phyloP scores from a whole-genome alignment of 2,113 vertebrate genomes.

The Eulemur rufifrons region DNA sequence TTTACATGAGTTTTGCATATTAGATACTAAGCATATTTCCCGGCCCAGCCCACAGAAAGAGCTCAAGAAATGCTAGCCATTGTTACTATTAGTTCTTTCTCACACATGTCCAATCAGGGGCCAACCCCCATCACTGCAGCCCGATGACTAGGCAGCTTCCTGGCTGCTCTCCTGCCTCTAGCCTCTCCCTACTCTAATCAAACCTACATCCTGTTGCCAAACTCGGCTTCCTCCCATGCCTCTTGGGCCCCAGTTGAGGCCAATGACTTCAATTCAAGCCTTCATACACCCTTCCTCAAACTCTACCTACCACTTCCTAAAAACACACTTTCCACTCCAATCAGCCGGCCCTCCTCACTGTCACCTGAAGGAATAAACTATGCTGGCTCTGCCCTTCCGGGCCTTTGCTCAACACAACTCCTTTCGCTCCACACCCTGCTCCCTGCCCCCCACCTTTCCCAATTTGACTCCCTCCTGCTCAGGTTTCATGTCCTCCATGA shows the following conservation, averaged over 20 bases:
- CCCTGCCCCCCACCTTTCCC: not conserved
- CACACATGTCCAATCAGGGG: not conserved
- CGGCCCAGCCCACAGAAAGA: not conserved
- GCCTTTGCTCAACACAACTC: not conserved
- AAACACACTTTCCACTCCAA: not conserved
- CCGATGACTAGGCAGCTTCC: not conserved
- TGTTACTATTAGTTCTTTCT: not conserved
- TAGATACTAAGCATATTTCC: not conserved
- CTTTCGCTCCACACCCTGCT: not conserved
- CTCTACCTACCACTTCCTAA: constrained; percentile 29
- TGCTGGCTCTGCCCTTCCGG: not conserved
- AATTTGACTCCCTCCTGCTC: not conserved
- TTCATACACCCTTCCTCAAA: not conserved
- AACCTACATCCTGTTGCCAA: constrained; percentile 42
- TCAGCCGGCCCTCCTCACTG: not conserved
- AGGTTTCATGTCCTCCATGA: not conserved
- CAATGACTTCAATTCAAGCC: not conserved
- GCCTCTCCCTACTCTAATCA: not conserved
- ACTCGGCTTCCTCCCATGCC: constrained; percentile 23
- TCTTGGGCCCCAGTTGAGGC: not conserved
- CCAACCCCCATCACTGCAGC: not conserved
- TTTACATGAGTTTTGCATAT: not conserved
- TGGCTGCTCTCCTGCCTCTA: not conserved
- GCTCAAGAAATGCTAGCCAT: not conserved
- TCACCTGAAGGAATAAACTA: not conserved